Evolutionary conservation across 2,797 vertebrate species (phyloP).

Genomic region (Calcarius lapponicus): DNA sequence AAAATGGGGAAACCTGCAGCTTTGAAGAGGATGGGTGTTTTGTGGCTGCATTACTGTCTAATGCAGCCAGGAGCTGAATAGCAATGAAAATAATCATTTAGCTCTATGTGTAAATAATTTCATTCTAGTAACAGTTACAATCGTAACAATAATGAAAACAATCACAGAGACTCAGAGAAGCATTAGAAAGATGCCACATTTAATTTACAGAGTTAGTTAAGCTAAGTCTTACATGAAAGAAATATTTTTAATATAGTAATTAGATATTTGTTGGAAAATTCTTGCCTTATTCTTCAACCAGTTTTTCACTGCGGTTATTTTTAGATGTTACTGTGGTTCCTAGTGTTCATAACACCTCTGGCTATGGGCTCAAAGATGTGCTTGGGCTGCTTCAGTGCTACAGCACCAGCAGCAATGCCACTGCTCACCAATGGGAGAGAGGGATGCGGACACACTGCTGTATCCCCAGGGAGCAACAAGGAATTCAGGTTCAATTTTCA

Average conservation of each 20-base stretch:
- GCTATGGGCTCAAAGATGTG: background rate
- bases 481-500: background rate
- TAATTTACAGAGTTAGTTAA: conserved; percentile 70
- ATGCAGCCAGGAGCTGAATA: conserved; percentile 39
- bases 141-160: conserved; percentile 68
- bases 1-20: background rate
- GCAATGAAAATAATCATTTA: conserved; percentile 64
- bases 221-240: conserved; percentile 61
- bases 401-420: background rate
- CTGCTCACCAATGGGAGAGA: background rate
- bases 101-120: conserved; percentile 67
- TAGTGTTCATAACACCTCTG: background rate
- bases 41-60: background rate
- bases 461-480: background rate
- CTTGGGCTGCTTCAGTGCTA: background rate
- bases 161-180: conserved; percentile 57
- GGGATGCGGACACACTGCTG: background rate
- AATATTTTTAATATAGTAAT: conserved; percentile 68
- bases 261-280: conserved; percentile 59
- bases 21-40: background rate
- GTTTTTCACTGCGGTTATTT: background rate
- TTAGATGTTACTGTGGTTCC: background rate
- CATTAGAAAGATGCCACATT: conserved; percentile 67
- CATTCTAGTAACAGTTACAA: conserved; percentile 61
- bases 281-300: background rate